Conservation (phyloP, 1,140 invertebrate genomes). For the Argopecten irradians region DNA sequence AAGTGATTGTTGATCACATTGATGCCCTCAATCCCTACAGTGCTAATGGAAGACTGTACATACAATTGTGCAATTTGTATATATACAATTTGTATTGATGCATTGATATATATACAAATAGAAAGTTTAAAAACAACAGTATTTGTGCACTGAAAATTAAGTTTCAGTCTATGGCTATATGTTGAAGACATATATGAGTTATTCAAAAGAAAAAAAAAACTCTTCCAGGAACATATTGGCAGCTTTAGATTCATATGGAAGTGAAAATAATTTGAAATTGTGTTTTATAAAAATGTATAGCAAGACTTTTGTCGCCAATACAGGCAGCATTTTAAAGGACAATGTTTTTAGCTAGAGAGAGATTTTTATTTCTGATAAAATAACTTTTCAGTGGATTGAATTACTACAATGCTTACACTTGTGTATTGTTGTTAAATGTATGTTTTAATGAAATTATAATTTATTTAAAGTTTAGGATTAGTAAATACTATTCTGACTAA, state of each 20-base stretch:
- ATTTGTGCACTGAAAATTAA: neutral
- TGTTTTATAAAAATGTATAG: neutral
- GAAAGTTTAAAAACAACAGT: neutral
- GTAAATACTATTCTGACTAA: neutral
- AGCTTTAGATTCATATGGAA: neutral
- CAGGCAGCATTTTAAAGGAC: neutral
- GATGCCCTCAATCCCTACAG: neutral
- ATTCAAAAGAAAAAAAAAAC: neutral
- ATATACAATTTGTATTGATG: neutral
- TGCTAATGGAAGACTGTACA: neutral
- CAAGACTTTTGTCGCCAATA: neutral
- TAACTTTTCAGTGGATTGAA: neutral
- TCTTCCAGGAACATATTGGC: neutral
- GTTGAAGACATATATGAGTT: neutral
- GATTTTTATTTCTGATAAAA: slow-evolving; percentile 22
- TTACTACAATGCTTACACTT: neutral
- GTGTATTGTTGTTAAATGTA: neutral
- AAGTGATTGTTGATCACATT: neutral
- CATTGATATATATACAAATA: neutral
- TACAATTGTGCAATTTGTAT: neutral
- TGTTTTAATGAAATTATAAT: neutral
- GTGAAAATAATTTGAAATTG: neutral
- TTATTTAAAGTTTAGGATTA: neutral
- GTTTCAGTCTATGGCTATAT: neutral
- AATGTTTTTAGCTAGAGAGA: neutral